Conservation (phyloP, 2,797 vertebrate species). For the Brachymystax lenok region DNA sequence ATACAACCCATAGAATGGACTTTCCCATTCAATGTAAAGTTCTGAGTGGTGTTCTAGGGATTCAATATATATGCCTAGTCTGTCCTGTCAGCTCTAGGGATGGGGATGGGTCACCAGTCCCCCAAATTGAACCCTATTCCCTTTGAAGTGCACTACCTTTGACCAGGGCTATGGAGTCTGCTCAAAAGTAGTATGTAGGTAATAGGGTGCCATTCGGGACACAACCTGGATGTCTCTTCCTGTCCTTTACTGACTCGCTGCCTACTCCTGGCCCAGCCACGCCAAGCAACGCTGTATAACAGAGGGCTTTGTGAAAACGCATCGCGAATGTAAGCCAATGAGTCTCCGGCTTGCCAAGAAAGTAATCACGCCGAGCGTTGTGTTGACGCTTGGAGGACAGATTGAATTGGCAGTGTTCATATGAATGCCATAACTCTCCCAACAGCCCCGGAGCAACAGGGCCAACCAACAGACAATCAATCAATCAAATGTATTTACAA, state of each 20-base stretch:
- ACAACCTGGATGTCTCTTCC: conserved; percentile 1
- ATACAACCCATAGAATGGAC: background rate
- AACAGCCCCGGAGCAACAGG: background rate
- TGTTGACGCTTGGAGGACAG: conserved; percentile 65
- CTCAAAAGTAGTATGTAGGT: background rate
- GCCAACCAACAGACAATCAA: conserved; percentile 28
- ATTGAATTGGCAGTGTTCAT: conserved; percentile 70
- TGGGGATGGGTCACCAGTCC: background rate
- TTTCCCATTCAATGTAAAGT: background rate
- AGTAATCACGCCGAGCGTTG: conserved; percentile 67
- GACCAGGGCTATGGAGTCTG: background rate
- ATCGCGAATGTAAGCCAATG: conserved; percentile 62
- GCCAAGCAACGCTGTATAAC: conserved; percentile 12
- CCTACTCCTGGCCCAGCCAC: background rate
- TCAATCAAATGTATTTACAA: no score
- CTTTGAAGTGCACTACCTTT: background rate
- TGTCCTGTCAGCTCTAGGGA: background rate
- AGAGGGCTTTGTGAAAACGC: conserved; percentile 57
- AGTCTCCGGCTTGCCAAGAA: conserved; percentile 62
- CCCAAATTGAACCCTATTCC: background rate
- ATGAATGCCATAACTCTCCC: conserved; percentile 77
- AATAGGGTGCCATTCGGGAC: no score
- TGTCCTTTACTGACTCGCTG: conserved; percentile 1
- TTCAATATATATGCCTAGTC: background rate
- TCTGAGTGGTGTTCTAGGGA: background rate